A percentile compares a stretch with the other conserved stretches of the same genome.
phyloP scores from a whole-genome alignment of 2,888 invertebrate species.

The Aporophyla nigra region DNA sequence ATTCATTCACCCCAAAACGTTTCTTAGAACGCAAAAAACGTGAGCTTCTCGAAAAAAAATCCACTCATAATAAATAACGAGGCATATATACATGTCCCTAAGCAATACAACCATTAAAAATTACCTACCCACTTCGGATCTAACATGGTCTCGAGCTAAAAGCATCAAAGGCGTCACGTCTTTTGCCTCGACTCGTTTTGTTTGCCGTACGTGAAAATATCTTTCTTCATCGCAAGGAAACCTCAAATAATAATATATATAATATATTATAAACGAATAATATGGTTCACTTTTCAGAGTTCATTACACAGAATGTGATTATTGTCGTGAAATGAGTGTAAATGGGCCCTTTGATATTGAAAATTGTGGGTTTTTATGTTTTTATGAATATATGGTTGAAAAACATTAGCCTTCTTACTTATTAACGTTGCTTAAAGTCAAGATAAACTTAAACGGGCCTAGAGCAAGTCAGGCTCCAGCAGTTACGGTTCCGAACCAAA shows the following conservation, averaged over 20 bases:
- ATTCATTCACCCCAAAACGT: background rate
- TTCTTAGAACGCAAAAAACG: background rate
- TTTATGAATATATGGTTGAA: background rate
- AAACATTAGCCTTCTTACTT: background rate
- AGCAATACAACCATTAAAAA: conserved; percentile 61
- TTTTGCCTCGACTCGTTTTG: conserved; percentile 45
- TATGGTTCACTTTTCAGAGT: conserved; percentile 32
- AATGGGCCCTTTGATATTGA: conserved; percentile 22
- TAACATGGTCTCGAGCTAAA: conserved; percentile 51
- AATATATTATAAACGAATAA: conserved; percentile 41
- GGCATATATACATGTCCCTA: conserved; percentile 25
- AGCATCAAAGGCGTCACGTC: conserved; percentile 58
- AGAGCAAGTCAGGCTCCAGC: background rate
- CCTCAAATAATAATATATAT: conserved; percentile 14
- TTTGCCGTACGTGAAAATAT: conserved; percentile 47
- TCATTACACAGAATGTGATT: conserved; percentile 40
- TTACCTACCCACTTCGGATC: conserved; percentile 41
- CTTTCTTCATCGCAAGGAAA: conserved; percentile 37
- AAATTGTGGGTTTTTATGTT: background rate
- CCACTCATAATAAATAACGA: conserved; percentile 7
- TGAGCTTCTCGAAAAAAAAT: background rate
- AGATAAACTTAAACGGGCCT: background rate
- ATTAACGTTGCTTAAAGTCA: background rate
- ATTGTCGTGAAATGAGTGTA: conserved; percentile 35
- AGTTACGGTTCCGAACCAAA: background rate